Base-by-base conservation (phyloP, 2,888 invertebrate genomes). In the Caenorhabditis uteleia region DNA sequence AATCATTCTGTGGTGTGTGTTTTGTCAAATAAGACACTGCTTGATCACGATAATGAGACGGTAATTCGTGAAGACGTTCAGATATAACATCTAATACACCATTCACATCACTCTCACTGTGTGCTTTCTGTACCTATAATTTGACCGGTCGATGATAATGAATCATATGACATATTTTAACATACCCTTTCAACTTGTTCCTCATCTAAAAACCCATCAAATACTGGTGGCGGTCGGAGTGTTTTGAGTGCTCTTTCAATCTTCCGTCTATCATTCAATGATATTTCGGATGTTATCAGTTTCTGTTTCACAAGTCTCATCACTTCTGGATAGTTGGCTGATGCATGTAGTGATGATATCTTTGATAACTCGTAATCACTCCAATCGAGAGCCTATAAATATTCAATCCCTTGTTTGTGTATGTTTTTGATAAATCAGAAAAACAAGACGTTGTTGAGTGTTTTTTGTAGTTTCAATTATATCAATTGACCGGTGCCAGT, bases 161-260 rank as follows among this genome's bases (percentile, higher is more conserved):
- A 18, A 14, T 18, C 36, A 14, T 7, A 6, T 5, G 6, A 36
- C 8, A 29, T 8, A 29, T 12, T 21, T 40, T 21, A 6, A 10
- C 14, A 12, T 18, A 62, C 62, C 56, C 47, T 16, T 8, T 47
- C 44, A 14, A 48, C 16, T n/a, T 57, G 46, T 4, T 57, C 47
- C 21, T 47, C 56, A n/a, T 20, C 48, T 8, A 62, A 31, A 23
- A 62, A 62, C 12, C 43, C 27, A 26, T 57, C 36, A 34, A 62
- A 62, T 2, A 62, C 62, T n/a, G 62, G 62, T 18, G 62, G 62
- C 39, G 62, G 62, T 42, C 56, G 56, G 14, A 57, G 48, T n/a
- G 44, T 48, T 36, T 51, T 62, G 27, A 62, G 34, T 42, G 53
- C 44, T 47, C 57, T 26, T 20, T 62, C 62, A 21, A 62, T 57